Evolutionary conservation across 2,797 vertebrate genomes (phyloP).

Genomic region (Melanotaenia boesemani): DNA sequence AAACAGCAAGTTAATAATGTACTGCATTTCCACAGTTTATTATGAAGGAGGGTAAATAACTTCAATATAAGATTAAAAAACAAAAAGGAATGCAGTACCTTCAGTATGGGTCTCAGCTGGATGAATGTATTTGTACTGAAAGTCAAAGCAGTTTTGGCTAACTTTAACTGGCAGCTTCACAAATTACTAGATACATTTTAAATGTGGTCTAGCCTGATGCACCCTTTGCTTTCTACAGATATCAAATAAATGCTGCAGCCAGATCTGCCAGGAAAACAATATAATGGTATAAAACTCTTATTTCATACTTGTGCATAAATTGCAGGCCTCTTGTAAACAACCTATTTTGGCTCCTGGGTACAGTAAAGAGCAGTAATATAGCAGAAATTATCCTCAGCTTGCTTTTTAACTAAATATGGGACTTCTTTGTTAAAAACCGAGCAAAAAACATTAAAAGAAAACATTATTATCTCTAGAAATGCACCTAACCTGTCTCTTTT

Average conservation of each 20-base stretch:
- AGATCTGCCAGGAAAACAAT: background rate
- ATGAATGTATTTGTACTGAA: no score
- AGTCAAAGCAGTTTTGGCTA: no score
- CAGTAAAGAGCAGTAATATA: background rate
- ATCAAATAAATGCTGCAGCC: background rate
- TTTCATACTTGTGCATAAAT: background rate
- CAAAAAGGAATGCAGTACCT: background rate
- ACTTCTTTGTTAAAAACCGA: background rate
- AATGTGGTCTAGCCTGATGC: background rate
- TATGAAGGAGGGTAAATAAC: slow-evolving; percentile 1
- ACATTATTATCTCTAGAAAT: background rate
- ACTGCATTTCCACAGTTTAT: slow-evolving; percentile 13
- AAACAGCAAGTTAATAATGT: slow-evolving; percentile 30
- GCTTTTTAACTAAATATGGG: background rate
- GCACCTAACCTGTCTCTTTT: background rate
- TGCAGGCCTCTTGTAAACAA: background rate
- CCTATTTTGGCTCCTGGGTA: background rate
- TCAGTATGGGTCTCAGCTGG: no score
- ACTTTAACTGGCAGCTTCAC: slow-evolving; percentile 8
- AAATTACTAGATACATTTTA: background rate
- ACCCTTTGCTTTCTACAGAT: background rate
- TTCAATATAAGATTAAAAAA: slow-evolving; percentile 1
- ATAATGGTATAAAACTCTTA: background rate
- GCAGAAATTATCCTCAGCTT: background rate
- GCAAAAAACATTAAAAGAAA: background rate